Percentiles rank a stretch among this genome's conserved stretches.
These are phyloP conservation scores for Lacerta agilis DNA, from an alignment of 2,797 vertebrate genomes.

Conservation along the genomic window DNA sequence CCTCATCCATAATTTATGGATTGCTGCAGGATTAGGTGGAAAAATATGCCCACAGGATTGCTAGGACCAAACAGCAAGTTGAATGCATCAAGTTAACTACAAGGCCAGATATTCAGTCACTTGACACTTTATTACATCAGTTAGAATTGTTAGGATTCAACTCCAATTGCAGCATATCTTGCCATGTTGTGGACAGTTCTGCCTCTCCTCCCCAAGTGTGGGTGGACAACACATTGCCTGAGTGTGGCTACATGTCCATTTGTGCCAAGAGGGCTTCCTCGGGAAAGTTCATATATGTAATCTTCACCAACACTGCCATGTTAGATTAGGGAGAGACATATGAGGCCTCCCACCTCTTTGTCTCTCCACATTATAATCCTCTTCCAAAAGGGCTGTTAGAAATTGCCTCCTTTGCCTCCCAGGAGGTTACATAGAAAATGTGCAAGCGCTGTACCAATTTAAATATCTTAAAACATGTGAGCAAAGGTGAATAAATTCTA, in stretches of 20 bases:
- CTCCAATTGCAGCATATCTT: neutral
- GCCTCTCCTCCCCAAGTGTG: neutral
- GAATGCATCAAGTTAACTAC: neutral
- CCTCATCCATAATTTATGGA: neutral
- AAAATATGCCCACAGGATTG: neutral
- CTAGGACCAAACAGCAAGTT: neutral
- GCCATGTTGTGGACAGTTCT: neutral
- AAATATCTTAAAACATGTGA: fast-evolving
- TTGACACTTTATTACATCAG: neutral
- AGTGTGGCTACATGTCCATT: neutral
- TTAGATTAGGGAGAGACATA: neutral
- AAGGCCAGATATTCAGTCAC: neutral
- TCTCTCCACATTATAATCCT: neutral
- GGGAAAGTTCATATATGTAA: neutral
- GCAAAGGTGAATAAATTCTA: neutral
- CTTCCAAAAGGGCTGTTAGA: neutral
- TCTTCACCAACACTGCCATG: neutral
- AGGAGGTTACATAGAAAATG: constrained; percentile 32
- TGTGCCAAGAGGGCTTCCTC: neutral
- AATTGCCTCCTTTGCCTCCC: neutral
- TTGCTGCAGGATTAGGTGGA: neutral
- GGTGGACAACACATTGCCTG: neutral
- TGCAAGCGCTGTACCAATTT: neutral
- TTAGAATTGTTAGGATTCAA: neutral
- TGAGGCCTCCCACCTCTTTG: neutral